Conservation (phyloP, 2,113 vertebrate genomes). For the Sapayoa aenigma region DNA sequence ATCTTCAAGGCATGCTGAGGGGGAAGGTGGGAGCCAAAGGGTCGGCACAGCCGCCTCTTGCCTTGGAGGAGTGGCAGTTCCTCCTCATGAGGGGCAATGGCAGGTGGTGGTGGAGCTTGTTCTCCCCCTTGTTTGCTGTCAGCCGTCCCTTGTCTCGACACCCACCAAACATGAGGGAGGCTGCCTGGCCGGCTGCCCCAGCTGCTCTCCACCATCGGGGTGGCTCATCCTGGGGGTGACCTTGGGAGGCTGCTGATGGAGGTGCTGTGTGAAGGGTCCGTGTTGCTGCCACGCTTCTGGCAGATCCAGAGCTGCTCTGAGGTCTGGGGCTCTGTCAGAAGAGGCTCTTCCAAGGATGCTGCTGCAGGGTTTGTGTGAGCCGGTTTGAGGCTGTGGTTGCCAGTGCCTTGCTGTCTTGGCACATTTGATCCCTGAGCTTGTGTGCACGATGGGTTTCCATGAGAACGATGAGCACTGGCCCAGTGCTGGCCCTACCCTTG, state of each 20-base stretch:
- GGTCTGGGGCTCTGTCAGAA: not conserved
- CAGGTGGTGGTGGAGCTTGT: not conserved
- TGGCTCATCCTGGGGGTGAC: not conserved
- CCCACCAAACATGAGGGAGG: not conserved
- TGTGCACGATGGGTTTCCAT: not conserved
- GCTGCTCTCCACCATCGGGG: not conserved
- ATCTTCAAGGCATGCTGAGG: not conserved
- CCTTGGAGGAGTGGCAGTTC: not conserved
- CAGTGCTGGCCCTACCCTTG: accelerated
- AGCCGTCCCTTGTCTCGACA: not conserved
- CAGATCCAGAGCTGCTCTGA: not conserved
- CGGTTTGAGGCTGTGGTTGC: not conserved
- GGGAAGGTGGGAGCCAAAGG: not conserved
- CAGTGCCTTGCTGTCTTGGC: accelerated
- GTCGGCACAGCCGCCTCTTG: not conserved
- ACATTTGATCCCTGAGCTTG: not conserved
- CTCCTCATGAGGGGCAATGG: not conserved
- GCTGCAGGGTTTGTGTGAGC: accelerated
- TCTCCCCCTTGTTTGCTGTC: not conserved
- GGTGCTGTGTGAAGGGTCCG: accelerated
- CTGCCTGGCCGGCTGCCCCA: not conserved
- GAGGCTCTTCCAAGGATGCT: not conserved
- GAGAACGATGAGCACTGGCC: accelerated
- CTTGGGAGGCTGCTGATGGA: not conserved
- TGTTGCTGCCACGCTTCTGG: not conserved